phyloP scores from a whole-genome alignment of 2,113 vertebrate species.

The Muntiacus reevesi region DNA sequence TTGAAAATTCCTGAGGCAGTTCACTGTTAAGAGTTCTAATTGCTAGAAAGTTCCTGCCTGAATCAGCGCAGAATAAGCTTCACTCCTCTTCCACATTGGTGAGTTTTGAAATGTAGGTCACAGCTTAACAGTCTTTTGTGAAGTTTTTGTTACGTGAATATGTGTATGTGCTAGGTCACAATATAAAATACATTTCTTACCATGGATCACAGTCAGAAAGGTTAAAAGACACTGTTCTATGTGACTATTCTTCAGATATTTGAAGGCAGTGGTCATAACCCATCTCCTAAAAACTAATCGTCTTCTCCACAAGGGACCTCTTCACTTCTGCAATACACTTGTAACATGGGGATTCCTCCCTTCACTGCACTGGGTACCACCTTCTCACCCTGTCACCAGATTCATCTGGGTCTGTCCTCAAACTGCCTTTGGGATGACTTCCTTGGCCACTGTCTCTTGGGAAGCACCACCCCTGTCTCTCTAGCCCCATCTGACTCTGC shows the following conservation, averaged over 20 bases:
- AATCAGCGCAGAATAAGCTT: neutral
- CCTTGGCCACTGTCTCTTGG: neutral
- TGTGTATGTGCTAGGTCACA: neutral
- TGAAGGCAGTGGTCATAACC: neutral
- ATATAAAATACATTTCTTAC: neutral
- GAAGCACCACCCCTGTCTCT: neutral
- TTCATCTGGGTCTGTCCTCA: neutral
- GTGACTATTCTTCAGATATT: neutral
- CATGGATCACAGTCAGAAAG: neutral
- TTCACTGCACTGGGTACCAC: neutral
- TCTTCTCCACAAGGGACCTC: neutral
- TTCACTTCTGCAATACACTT: neutral
- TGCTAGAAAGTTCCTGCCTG: neutral
- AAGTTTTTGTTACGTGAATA: neutral
- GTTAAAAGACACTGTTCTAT: neutral
- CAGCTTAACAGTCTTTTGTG: neutral
- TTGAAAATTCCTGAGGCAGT: neutral
- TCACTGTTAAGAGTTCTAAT: neutral
- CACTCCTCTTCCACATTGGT: neutral
- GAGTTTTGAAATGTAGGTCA: conserved; percentile 12
- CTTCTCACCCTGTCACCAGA: neutral
- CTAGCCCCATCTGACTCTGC: neutral
- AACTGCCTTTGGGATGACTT: neutral
- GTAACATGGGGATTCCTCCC: neutral
- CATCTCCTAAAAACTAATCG: neutral